A percentile compares a stretch with the other conserved stretches of the same genome.
Conservation (phyloP, 1,140 invertebrate genomes). For the Gryon sp. region DNA sequence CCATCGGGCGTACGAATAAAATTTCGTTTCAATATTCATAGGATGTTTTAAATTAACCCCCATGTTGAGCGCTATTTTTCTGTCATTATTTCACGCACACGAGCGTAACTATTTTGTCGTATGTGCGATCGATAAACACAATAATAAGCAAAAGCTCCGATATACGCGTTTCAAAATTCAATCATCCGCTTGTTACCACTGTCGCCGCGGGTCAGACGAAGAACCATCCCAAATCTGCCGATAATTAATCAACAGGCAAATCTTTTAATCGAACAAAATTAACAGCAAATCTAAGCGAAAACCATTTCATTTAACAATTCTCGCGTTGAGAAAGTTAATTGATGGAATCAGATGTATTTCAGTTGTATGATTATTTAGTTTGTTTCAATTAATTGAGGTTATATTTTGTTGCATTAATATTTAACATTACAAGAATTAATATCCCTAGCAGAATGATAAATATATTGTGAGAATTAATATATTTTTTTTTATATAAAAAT, state of each 20-base stretch:
- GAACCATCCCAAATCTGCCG: background rate
- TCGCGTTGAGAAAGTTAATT: too few species aligned
- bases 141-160: conserved; percentile 1
- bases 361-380: too few species aligned
- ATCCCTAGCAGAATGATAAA: too few species aligned
- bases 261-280: too few species aligned
- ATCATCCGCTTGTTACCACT: conserved; percentile 1
- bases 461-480: too few species aligned
- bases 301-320: too few species aligned
- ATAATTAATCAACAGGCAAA: background rate
- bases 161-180: conserved; percentile 7
- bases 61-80: conserved; percentile 7
- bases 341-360: too few species aligned
- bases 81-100: conserved; percentile 10
- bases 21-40: conserved; percentile 17
- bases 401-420: too few species aligned
- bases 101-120: background rate
- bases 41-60: conserved; percentile 14
- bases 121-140: conserved; percentile 14
- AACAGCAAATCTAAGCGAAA: too few species aligned
- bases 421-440: too few species aligned
- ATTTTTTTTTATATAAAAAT: too few species aligned
- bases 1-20: conserved; percentile 2
- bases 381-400: too few species aligned
- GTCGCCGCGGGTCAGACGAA: background rate